Base-by-base conservation (phyloP, 1,140 invertebrate genomes). In the Oncopeltus fasciatus region DNA sequence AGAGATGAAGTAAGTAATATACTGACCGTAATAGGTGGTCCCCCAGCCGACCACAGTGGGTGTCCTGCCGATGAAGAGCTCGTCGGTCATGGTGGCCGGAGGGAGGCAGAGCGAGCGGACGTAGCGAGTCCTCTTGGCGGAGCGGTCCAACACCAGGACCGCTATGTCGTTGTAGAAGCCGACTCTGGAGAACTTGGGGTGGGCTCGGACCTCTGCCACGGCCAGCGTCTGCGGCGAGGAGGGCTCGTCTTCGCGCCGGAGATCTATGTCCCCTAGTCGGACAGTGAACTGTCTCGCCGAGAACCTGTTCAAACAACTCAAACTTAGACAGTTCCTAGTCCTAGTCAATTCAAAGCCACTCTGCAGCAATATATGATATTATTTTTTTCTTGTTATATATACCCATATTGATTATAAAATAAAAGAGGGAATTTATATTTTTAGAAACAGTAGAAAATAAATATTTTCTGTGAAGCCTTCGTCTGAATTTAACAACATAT, bases 161-260 rank as follows among this genome's bases (percentile, higher is more conserved):
- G 92, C 91, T 62, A 95, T 90, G 68, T 95, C 92, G 65, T 95
- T 95, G 72, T 94, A 93, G 74, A 89, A 94, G 5, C 89, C 89
- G 47, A 89, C 83, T 21, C 88, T 77, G 16, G 83, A 86, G 75
- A 92, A 92, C 64, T 86, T 80, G 16, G 84, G 81, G 74, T 93
- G 90, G 0, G 87, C 86, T 26, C 81, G 78, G 21, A 92, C 86
- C 57, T 86, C 82, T 28, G 78, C 79, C 1, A 94, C 90, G 1
- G 81, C 76, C 68, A 85, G 85, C 1, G 85, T 90, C 47, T 86
- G 83, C 0, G 86, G 88, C 0, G 80, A 79, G 0, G 86, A 90
- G 1, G 86, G 88, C 69, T 91, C 88, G 65, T 88, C 84, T 49
- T 89, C 84, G 11, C 85, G 77, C 44, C 84, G 83, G 0, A 95